Evolutionary conservation across 2,888 invertebrate species (phyloP).

Genomic region (Agonum fuliginosum): DNA sequence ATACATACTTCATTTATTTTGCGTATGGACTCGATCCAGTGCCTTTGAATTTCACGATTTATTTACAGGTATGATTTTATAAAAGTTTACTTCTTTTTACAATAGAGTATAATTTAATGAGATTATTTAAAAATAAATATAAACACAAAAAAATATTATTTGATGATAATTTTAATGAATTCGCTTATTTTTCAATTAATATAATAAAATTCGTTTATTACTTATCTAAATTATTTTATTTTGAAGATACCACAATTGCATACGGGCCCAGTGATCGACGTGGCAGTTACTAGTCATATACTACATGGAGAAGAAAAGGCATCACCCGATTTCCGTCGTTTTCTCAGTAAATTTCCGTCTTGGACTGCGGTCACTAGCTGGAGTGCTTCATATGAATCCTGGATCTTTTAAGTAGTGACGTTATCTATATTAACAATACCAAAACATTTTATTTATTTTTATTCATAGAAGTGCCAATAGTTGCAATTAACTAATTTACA

Average conservation of each 20-base stretch:
- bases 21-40: constrained; percentile 77
- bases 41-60: constrained; percentile 77
- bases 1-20: constrained; percentile 82
- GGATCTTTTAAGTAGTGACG: constrained; percentile 67
- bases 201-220: constrained; percentile 15
- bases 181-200: background rate
- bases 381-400: constrained; percentile 82
- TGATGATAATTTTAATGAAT: background rate
- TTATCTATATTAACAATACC: background rate
- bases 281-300: constrained; percentile 79
- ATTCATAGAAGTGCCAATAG: constrained; percentile 21
- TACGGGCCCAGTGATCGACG: constrained; percentile 73
- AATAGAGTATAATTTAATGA: constrained; percentile 15
- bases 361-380: constrained; percentile 82
- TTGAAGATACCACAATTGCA: constrained; percentile 66
- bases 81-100: background rate
- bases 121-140: no score
- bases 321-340: constrained; percentile 74
- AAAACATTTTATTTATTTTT: constrained; percentile 29
- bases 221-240: background rate
- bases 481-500: constrained; percentile 10
- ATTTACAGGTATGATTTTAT: constrained; percentile 75
- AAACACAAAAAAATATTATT: constrained; percentile 11
- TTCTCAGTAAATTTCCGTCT: constrained; percentile 78
- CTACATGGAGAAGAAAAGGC: constrained; percentile 75